Evolutionary conservation across 2,888 invertebrate species (phyloP), one percentile per base, ranked within the genome.

Genomic region (Julus scanicus): DNA sequence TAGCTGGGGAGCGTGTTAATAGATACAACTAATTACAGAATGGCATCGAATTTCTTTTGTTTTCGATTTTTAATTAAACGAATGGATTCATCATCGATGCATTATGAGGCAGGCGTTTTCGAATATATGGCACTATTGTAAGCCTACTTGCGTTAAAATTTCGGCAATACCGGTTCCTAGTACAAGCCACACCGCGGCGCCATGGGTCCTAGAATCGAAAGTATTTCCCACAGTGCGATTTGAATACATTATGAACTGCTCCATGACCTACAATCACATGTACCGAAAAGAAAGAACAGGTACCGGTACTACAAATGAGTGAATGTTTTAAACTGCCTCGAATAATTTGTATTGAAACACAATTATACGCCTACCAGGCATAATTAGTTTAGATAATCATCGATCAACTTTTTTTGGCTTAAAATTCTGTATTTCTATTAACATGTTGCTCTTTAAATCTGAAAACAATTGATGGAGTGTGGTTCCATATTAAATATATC

Each of bases 281-380:
- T 20, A 13, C 5, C 2, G n/a, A n/a, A n/a, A n/a, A n/a, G n/a
- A n/a, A 13, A 13, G 63, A 63, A 63, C 63, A n/a, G 63, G 63
- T 63, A 63, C 63, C 63, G 63, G 63, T 63, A 63, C 63, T 63
- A 63, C 63, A 63, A 63, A 63, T 63, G 63, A 63, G 63, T 63
- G n/a, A 63, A 63, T 63, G n/a, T 63, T 17, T 63, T 63, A 63
- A 63, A n/a, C 3, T 17, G n/a, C 20, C 20, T n/a, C 13, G 63
- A 63, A 17, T 63, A 63, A 63, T 63, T 63, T 63, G 63, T 63
- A 63, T 63, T 63, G n/a, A n/a, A 63, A n/a, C n/a, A 2, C 63
- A n/a, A 63, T 53, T 53, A 11, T 53, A 53, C 53, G 53, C 53
- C 53, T 15, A 53, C 53, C 53, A 48, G 11, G 8, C n/a, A 2